Evolutionary conservation across 2,113 vertebrate species (phyloP).

Genomic region (Poecile atricapillus): DNA sequence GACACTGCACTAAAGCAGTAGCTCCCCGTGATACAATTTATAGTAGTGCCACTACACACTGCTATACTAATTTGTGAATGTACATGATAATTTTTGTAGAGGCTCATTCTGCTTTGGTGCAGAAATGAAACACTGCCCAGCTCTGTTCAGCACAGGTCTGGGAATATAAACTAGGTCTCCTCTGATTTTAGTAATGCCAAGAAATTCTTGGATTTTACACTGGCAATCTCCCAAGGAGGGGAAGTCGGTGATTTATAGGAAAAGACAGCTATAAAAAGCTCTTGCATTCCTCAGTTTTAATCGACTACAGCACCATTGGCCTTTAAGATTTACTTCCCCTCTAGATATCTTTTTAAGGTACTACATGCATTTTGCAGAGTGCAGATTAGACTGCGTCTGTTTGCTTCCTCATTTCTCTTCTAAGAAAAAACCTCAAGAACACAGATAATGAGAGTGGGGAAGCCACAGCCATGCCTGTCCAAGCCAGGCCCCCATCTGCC

Average conservation of each 20-base stretch:
- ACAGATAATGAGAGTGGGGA: not conserved
- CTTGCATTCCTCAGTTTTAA: constrained; percentile 50
- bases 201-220: constrained; percentile 53
- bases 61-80: not conserved
- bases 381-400: not conserved
- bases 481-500: not conserved
- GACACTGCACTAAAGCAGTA: not conserved
- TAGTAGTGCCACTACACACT: not conserved
- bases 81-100: not conserved
- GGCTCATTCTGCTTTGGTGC: not conserved
- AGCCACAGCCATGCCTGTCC: not conserved
- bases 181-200: constrained; percentile 35
- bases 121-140: constrained; percentile 17
- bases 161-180: constrained; percentile 28
- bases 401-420: not conserved
- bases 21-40: not conserved
- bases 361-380: not conserved
- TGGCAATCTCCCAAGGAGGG: constrained; percentile 51
- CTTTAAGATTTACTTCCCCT: constrained; percentile 15
- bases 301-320: constrained; percentile 4
- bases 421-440: not conserved
- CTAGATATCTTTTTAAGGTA: not conserved
- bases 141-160: not conserved
- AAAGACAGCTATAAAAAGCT: constrained; percentile 53
- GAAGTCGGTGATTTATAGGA: constrained; percentile 40